Conservation (phyloP, 2,888 invertebrate species). For the Polydrusus tereticollis region DNA sequence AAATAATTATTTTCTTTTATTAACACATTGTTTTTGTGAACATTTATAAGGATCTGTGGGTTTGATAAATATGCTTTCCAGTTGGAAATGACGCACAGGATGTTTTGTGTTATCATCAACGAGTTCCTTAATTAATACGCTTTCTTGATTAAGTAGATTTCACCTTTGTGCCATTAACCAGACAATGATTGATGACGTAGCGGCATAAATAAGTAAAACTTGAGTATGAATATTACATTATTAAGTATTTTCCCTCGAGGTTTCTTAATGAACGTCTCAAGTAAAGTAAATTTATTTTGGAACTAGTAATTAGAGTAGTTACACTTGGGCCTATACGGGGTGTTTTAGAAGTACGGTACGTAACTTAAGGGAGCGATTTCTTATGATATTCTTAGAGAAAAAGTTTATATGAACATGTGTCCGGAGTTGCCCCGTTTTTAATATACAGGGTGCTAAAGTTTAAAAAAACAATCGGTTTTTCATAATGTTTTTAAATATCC, state of each 20-base stretch:
- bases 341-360: too few relatives aligned
- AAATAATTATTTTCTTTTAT: not conserved
- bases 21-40: not conserved
- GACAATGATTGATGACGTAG: slow-evolving; percentile 19
- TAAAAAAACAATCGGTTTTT: too few relatives aligned
- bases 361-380: too few relatives aligned
- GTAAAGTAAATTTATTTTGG: not conserved
- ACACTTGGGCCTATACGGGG: too few relatives aligned
- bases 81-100: slow-evolving; percentile 4
- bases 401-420: too few relatives aligned
- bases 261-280: not conserved
- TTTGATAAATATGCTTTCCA: slow-evolving; percentile 5
- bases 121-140: slow-evolving; percentile 18
- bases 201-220: slow-evolving; percentile 9
- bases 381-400: too few relatives aligned
- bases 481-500: too few relatives aligned
- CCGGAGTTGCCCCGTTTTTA: too few relatives aligned
- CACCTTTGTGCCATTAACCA: slow-evolving; percentile 14
- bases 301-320: not conserved
- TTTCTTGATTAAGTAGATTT: slow-evolving; percentile 15
- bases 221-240: slow-evolving; percentile 11
- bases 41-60: not conserved
- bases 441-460: too few relatives aligned
- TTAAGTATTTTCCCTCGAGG: not conserved
- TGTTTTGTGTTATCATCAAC: slow-evolving; percentile 8